These are phyloP conservation scores for roundworm (Caenorhabditis elegans) DNA, from an alignment of 1,140 invertebrate genomes.

Conservation along the genomic window DNA sequence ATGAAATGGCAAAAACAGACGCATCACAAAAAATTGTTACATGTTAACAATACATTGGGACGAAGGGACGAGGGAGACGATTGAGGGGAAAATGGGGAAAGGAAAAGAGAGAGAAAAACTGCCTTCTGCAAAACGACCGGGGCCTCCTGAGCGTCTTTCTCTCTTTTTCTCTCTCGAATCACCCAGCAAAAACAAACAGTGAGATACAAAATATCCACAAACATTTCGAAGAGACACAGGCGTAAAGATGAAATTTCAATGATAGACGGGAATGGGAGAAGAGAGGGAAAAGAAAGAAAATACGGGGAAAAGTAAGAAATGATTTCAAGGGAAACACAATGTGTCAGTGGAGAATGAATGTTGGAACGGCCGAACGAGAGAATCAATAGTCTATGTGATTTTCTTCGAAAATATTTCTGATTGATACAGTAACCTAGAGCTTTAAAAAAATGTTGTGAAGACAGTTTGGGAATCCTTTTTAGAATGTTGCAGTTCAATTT, in stretches of 20 bases:
- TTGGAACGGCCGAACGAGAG: neutral
- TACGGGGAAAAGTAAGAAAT: neutral
- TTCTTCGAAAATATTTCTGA: neutral
- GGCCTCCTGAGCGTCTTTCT: neutral
- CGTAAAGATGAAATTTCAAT: too few relatives aligned
- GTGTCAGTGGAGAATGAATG: neutral
- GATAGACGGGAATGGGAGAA: neutral
- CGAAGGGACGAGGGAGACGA: neutral
- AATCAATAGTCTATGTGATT: neutral
- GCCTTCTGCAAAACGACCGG: constrained; percentile 14
- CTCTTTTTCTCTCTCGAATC: constrained; percentile 18
- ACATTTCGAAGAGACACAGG: neutral
- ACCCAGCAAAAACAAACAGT: constrained; percentile 29
- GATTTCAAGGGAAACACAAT: neutral
- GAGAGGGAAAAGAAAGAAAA: neutral
- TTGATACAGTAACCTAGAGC: too few relatives aligned
- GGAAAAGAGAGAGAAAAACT: neutral
- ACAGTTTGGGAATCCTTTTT: too few relatives aligned
- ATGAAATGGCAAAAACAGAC: neutral
- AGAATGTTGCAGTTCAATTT: too few relatives aligned
- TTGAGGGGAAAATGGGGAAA: neutral
- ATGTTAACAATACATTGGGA: constrained; percentile 30
- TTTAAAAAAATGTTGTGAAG: too few relatives aligned
- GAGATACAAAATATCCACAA: neutral
- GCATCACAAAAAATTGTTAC: neutral